Conservation (phyloP, 2,113 vertebrate genomes). For the Serinus canaria region DNA sequence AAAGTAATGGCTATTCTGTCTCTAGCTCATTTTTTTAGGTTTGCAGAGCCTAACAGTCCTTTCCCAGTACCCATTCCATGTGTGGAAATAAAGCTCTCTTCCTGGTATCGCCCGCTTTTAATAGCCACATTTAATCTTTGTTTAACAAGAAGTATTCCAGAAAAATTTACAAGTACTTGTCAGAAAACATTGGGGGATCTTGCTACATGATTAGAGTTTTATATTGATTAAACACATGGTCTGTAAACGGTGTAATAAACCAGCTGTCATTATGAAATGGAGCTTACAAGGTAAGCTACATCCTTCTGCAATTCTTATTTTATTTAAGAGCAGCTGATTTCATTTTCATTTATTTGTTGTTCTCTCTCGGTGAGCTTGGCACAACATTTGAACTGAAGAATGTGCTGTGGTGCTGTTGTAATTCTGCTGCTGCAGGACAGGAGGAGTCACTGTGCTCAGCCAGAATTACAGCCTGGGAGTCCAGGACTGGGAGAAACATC, state of each 20-base stretch:
- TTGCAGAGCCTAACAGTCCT: background rate
- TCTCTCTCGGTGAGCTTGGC: background rate
- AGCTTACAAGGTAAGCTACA: background rate
- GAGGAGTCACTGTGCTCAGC: background rate
- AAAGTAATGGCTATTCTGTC: background rate
- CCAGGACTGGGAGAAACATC: background rate
- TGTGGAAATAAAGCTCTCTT: constrained; percentile 31
- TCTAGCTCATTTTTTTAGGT: background rate
- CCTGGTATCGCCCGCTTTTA: constrained; percentile 1
- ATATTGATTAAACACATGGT: constrained; percentile 24
- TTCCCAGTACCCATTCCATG: constrained; percentile 8
- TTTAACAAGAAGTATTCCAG: constrained; percentile 45
- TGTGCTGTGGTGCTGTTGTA: background rate
- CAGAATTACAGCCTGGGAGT: background rate
- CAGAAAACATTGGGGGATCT: background rate
- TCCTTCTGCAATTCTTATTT: background rate
- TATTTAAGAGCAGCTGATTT: background rate
- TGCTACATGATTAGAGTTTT: constrained; percentile 10
- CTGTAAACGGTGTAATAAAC: constrained; percentile 43
- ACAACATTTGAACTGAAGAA: background rate
- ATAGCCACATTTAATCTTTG: constrained; percentile 48
- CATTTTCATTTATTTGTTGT: constrained; percentile 10
- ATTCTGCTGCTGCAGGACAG: background rate
- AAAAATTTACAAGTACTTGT: constrained; percentile 44
- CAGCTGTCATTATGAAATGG: background rate